A percentile compares a stretch with the other conserved stretches of the same genome.
phyloP scores from a whole-genome alignment of 2,888 invertebrate species.

The Petrophora chlorosata region DNA sequence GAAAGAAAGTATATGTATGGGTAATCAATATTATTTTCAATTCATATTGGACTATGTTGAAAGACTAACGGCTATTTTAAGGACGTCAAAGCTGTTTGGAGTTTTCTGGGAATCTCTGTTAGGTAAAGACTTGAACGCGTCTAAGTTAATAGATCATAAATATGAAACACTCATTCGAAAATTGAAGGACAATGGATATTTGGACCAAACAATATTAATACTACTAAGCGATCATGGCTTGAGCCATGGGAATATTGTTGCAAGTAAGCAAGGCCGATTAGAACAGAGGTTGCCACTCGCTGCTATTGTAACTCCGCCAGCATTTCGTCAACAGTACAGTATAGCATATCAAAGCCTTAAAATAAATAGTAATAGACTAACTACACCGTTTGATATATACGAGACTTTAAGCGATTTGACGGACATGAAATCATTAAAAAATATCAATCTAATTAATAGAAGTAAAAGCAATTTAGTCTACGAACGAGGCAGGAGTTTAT shows the following conservation, averaged over 20 bases:
- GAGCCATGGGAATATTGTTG: conserved; percentile 88
- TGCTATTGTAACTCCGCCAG: conserved; percentile 87
- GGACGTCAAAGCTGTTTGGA: conserved; percentile 86
- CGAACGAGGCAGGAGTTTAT: conserved; percentile 87
- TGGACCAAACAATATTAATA: conserved; percentile 86
- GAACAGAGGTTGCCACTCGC: conserved; percentile 93
- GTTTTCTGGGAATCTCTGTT: conserved; percentile 91
- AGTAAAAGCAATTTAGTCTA: conserved; percentile 44
- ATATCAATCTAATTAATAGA: conserved; percentile 46
- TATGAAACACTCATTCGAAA: conserved; percentile 82
- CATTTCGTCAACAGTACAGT: conserved; percentile 85
- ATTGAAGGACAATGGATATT: conserved; percentile 69
- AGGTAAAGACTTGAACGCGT: conserved; percentile 90
- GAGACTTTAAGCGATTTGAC: conserved; percentile 88
- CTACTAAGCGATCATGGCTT: conserved; percentile 94
- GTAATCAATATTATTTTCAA: conserved; percentile 81
- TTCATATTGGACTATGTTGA: conserved; percentile 87
- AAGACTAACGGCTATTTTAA: conserved; percentile 84
- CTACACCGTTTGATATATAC: conserved; percentile 90
- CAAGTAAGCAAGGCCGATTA: conserved; percentile 90
- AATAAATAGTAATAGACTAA: conserved; percentile 86
- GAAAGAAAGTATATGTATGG: conserved; percentile 1
- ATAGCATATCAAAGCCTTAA: conserved; percentile 84
- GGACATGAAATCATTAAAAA: conserved; percentile 59
- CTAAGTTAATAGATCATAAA: conserved; percentile 86